Conservation (phyloP, 1,140 invertebrate genomes). For the Pectinophora gossypiella region DNA sequence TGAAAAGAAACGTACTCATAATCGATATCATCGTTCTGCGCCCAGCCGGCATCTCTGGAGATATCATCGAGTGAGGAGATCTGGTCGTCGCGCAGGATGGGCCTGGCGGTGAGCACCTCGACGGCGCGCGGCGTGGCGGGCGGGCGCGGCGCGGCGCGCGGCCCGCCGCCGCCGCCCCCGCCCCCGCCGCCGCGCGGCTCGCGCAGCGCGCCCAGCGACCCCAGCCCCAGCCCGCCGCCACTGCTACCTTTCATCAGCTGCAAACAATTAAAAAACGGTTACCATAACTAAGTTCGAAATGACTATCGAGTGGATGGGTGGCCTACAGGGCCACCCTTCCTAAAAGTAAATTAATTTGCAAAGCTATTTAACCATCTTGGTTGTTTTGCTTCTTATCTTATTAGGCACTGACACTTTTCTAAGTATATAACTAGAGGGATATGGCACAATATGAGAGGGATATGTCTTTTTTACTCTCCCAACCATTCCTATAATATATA, state of each 20-base stretch:
- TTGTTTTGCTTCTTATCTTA: too few relatives aligned
- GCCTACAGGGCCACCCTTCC: too few relatives aligned
- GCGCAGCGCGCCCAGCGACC: constrained; percentile 50
- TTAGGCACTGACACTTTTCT: too few relatives aligned
- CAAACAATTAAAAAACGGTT: too few relatives aligned
- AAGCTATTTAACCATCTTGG: too few relatives aligned
- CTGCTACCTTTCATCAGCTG: constrained; percentile 71
- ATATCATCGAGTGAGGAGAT: constrained; percentile 94
- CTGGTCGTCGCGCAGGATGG: constrained; percentile 95
- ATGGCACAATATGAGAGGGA: too few relatives aligned
- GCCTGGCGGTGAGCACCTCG: constrained; percentile 73
- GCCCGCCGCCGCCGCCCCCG: constrained; percentile 28
- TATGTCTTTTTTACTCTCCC: too few relatives aligned
- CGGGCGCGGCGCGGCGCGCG: constrained; percentile 38
- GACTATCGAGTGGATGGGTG: too few relatives aligned
- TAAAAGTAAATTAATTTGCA: too few relatives aligned
- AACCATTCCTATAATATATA: too few relatives aligned
- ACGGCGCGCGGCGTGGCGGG: constrained; percentile 56
- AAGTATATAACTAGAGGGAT: too few relatives aligned
- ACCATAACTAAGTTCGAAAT: too few relatives aligned
- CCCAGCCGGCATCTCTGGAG: constrained; percentile 92
- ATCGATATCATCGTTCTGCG: constrained; percentile 93
- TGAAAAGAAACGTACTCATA: constrained; percentile 89
- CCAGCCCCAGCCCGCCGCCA: constrained; percentile 56
- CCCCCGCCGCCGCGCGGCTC: constrained; percentile 36